These are phyloP conservation scores for Xylota sylvarum DNA, from an alignment of 2,888 invertebrate genomes.

Conservation along the genomic window DNA sequence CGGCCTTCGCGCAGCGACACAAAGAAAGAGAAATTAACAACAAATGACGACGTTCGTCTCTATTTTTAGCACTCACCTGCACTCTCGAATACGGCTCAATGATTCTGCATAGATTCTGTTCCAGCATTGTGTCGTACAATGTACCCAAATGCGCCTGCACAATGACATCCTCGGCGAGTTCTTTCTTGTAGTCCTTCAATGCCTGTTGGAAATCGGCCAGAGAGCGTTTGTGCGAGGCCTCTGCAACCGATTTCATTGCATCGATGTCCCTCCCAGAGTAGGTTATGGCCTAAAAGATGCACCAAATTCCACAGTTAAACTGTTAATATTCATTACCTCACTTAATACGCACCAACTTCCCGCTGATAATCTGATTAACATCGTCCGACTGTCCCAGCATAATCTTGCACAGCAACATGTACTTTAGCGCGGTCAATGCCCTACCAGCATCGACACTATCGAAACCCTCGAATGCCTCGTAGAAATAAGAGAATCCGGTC, in stretches of 20 bases:
- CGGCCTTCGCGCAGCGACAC: conserved; percentile 20
- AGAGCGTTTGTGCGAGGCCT: conserved; percentile 98
- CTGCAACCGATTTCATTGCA: conserved; percentile 98
- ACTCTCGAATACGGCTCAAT: conserved; percentile 99
- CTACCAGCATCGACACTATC: conserved; percentile 97
- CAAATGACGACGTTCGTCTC: background rate
- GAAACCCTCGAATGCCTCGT: conserved; percentile 99
- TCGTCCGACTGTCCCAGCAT: conserved; percentile 99
- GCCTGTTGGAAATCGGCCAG: conserved; percentile 98
- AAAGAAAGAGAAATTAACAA: conserved; percentile 26
- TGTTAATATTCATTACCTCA: background rate
- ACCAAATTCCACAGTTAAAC: background rate
- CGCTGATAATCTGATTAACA: conserved; percentile 96
- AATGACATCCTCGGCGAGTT: conserved; percentile 98
- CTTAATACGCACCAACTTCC: conserved; percentile 89
- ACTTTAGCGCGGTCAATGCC: conserved; percentile 98
- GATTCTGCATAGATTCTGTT: conserved; percentile 99
- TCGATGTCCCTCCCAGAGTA: conserved; percentile 98
- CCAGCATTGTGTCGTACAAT: conserved; percentile 98
- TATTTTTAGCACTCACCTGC: conserved; percentile 86
- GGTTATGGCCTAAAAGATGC: conserved; percentile 90
- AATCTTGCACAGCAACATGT: conserved; percentile 99
- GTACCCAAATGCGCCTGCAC: conserved; percentile 98
- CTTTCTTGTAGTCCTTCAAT: conserved; percentile 93
- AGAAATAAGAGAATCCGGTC: conserved; percentile 99